Evolutionary conservation across 2,113 vertebrate genomes (phyloP), one percentile per base, ranked within the genome.

Genomic region (Cyprinus carpio): DNA sequence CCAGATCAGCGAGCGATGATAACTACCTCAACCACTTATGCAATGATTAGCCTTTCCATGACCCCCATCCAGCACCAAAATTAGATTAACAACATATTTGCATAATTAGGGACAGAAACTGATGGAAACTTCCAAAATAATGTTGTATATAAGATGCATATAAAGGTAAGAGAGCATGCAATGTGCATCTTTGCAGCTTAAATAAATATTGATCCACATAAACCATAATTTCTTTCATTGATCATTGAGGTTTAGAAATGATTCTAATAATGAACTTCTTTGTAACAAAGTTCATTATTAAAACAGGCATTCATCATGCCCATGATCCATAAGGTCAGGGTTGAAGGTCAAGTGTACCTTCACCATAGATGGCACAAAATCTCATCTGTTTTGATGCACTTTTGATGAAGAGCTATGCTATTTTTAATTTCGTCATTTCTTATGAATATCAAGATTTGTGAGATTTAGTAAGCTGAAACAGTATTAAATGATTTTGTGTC

Each of bases 11-110:
- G 72, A 84, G 72, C 71, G 62, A 77, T 81, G 84, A 90, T 86
- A 92, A 84, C 82, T 86, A 91, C 72, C 81, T 72, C 84, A 90
- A 90, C 90, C 90, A 92, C 91, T 93, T 90, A 87, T 88, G 88
- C 93, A 88, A 91, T 93, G 89, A 94, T 94, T 95, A 94, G 93
- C 93, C 93, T 93, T 88, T 84, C 46, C 29, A 69, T 91, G 90
- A 93, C 92, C 93, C 90, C 86, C 89, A 92, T 94, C 91, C 90
- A 90, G 89, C 75, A 86, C 40, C 86, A 88, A 83, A 93, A 93
- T 92, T 92, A 92, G 91, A 95, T 95, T 94, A 93, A 90, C 88
- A 86, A 81, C 56, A 89, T 87, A 93, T 95, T 94, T 93, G 87
- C 93, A 93, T 95, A 93, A 94, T 93, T 91, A 92, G 91, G 92